Base-by-base conservation (phyloP, 1,140 invertebrate species). In the Anastrepha ludens region DNA sequence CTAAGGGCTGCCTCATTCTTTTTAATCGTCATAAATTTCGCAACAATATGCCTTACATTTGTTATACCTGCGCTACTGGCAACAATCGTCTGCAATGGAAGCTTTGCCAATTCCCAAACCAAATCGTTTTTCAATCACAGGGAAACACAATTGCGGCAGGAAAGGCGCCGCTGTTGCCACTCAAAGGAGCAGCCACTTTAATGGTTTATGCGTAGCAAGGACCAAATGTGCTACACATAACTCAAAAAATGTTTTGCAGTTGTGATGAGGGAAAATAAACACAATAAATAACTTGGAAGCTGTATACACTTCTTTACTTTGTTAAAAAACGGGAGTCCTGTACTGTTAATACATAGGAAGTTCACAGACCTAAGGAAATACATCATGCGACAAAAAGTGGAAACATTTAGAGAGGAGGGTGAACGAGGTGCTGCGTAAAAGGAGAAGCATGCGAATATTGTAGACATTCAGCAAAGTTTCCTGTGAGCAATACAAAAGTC, bases 11-110 rank as follows among this genome's bases (percentile, higher is more conserved):
- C 44, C 13, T 47, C 47, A 6, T 74, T 47, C 44, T 15, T n/a
- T 47, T 74, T 41, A 74, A 74, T 47, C 44, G 47, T 74, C 70
- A 74, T 74, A 74, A 74, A 74, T 74, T 39, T 74, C 39, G 29
- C 17, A 44, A 50, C 39, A 44, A 74, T n/a, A 29, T n/a, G 17
- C 7, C 7, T 74, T 47, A 29, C 29, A 74, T 74, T 74, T 74
- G 0, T 44, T 47, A 20, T 9, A 1, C 20, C 41, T n/a, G 70
- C 70, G 1, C 8, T 0, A 6, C 70, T 41, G 65, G 4, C 47
- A 20, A 29, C 47, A 55, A 58, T 81, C 11, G 44, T n/a, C 47
- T 41, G 47, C 47, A 55, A 11, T 47, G 44, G 2, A 15, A 47
- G 44, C 70, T 50, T 47, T 47, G 20, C 29, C 70, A 74, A 74